Evolutionary conservation across 2,797 vertebrate species (phyloP).

Genomic region (Acipenser oxyrinchus): DNA sequence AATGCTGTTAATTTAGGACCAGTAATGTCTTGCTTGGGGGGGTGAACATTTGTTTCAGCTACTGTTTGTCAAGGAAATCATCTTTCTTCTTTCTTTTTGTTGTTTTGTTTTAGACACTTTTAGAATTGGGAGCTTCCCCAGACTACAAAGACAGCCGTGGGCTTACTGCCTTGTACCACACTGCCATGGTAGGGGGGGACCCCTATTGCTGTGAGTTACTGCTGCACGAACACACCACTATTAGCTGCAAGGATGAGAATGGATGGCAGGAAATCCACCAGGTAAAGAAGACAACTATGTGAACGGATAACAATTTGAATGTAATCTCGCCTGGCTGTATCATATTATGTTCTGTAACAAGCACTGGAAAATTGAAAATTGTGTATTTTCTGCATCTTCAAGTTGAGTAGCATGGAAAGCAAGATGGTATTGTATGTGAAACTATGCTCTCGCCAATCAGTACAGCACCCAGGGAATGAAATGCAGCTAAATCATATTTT

Average conservation of each 20-base stretch:
- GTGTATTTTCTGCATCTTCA: too few species aligned
- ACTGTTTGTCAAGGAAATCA: neutral
- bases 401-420: too few species aligned
- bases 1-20: too few species aligned
- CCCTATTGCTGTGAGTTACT: slow-evolving; percentile 87
- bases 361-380: too few species aligned
- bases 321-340: too few species aligned
- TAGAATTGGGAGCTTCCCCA: slow-evolving; percentile 84
- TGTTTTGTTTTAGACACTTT: slow-evolving; percentile 58
- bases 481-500: neutral
- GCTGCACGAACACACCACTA: slow-evolving; percentile 70
- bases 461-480: neutral
- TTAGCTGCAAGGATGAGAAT: slow-evolving; percentile 86
- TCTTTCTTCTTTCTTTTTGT: slow-evolving; percentile 10
- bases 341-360: too few species aligned
- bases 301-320: too few species aligned
- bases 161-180: slow-evolving; percentile 85
- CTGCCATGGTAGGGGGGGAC: slow-evolving; percentile 80
- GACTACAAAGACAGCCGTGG: slow-evolving; percentile 93
- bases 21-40: too few species aligned
- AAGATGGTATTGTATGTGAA: neutral
- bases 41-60: too few species aligned
- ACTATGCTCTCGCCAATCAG: neutral
- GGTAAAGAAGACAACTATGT: slow-evolving; percentile 45
- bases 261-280: slow-evolving; percentile 96